Conservation (phyloP, 2,113 vertebrate species). For the Hiodon tergisus region DNA sequence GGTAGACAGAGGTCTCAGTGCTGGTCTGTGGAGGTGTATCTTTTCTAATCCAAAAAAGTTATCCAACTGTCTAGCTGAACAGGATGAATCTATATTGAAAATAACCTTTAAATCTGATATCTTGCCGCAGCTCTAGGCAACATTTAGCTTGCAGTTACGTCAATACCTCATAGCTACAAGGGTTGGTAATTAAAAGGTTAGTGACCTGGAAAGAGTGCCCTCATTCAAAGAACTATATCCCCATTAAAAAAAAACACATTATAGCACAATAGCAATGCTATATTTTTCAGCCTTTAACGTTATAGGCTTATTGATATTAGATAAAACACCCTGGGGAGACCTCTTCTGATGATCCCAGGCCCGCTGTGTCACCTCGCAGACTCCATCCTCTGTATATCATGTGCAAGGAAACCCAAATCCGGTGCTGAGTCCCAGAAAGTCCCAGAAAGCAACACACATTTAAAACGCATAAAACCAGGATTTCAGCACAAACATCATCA, state of each 20-base stretch:
- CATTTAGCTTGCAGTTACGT: conserved; percentile 37
- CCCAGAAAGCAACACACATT: too few species aligned
- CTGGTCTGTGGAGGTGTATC: neutral
- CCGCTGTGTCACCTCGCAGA: neutral
- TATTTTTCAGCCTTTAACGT: conserved; percentile 26
- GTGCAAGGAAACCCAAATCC: neutral
- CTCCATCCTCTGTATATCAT: neutral
- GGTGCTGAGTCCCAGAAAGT: too few species aligned
- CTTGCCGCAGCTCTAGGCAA: conserved; percentile 18
- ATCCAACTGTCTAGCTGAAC: neutral
- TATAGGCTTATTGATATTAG: conserved; percentile 33
- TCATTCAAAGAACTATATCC: conserved; percentile 60
- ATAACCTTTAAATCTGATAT: conserved; percentile 8
- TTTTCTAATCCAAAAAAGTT: too few species aligned
- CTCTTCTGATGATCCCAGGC: conserved; percentile 26
- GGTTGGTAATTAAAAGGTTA: conserved; percentile 82
- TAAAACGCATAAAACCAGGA: too few species aligned
- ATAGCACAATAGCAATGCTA: conserved; percentile 34
- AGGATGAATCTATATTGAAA: conserved; percentile 3
- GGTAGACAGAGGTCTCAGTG: too few species aligned
- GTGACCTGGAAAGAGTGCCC: conserved; percentile 74
- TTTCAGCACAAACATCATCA: neutral
- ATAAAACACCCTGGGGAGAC: conserved; percentile 23
- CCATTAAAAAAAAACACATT: conserved; percentile 28
- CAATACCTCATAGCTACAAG: conserved; percentile 78